A percentile compares a stretch with the other conserved stretches of the same genome.
phyloP scores from a whole-genome alignment of 2,113 vertebrate species.

The Penelope pileata region DNA sequence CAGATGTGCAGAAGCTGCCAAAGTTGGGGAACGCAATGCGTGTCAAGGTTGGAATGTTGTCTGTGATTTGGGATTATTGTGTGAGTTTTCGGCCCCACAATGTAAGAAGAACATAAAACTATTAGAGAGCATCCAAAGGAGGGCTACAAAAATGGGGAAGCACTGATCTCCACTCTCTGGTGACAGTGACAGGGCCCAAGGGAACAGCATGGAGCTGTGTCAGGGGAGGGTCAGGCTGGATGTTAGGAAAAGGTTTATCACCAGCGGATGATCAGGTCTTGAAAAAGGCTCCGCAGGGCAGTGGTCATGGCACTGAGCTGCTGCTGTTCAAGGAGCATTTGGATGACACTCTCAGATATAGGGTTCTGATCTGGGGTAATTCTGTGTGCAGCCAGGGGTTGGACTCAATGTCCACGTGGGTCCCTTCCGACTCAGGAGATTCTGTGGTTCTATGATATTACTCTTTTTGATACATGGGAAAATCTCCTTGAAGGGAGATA shows the following conservation, averaged over 20 bases:
- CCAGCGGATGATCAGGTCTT: too few relatives aligned
- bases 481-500: neutral
- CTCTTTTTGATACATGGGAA: neutral
- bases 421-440: neutral
- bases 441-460: neutral
- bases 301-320: neutral
- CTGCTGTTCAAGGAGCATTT: neutral
- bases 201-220: too few relatives aligned
- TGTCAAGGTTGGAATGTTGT: neutral
- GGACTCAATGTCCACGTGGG: neutral
- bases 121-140: too few relatives aligned
- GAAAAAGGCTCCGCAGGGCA: neutral
- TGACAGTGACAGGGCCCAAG: too few relatives aligned
- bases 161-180: too few relatives aligned
- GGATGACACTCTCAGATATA: neutral
- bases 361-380: neutral
- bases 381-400: neutral
- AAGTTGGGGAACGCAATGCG: rapidly evolving
- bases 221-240: too few relatives aligned
- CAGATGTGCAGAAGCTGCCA: neutral
- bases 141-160: too few relatives aligned
- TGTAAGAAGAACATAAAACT: too few relatives aligned
- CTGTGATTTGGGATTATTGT: neutral
- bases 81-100: too few relatives aligned
- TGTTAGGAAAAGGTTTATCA: neutral